A percentile compares a stretch with the other conserved stretches of the same genome.
Evolutionary conservation across 2,797 vertebrate genomes (phyloP).

Genomic region (Rhynchotus rufescens): DNA sequence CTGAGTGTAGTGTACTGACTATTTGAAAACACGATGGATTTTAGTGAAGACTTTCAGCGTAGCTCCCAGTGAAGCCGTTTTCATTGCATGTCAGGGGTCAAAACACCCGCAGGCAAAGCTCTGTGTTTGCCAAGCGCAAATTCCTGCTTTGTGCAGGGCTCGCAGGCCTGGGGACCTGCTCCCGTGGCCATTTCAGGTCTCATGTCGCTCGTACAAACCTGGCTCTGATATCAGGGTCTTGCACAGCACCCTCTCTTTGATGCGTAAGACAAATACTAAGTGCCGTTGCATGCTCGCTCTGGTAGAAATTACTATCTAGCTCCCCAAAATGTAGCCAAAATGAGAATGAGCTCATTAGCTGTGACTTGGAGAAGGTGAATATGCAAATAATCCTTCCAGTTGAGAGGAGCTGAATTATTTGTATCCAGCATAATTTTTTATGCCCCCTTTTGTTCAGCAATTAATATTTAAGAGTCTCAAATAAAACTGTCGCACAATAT

Average conservation of each 20-base stretch:
- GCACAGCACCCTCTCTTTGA: not conserved
- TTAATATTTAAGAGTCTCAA: constrained; percentile 82
- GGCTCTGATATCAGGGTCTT: not conserved
- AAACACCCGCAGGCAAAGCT: not conserved
- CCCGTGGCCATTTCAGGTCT: not conserved
- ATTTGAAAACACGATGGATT: constrained; percentile 4
- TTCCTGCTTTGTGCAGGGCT: not conserved
- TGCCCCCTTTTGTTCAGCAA: constrained; percentile 74
- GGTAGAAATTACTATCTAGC: not conserved
- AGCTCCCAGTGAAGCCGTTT: not conserved
- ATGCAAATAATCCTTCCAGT: constrained; percentile 70
- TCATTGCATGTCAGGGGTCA: not conserved
- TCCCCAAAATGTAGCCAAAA: not conserved
- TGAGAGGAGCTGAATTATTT: constrained; percentile 75
- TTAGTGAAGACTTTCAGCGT: not conserved
- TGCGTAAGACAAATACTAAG: not conserved
- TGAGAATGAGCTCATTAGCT: not conserved
- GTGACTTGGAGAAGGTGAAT: constrained; percentile 20
- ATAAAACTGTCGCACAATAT: constrained; percentile 80
- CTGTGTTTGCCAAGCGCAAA: not conserved
- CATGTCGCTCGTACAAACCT: not conserved
- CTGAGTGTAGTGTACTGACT: not conserved
- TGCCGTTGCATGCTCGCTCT: not conserved
- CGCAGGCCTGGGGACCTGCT: not conserved
- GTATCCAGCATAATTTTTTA: constrained; percentile 78